phyloP scores from a whole-genome alignment of 2,113 vertebrate genomes.

The Lepisosteus oculatus region DNA sequence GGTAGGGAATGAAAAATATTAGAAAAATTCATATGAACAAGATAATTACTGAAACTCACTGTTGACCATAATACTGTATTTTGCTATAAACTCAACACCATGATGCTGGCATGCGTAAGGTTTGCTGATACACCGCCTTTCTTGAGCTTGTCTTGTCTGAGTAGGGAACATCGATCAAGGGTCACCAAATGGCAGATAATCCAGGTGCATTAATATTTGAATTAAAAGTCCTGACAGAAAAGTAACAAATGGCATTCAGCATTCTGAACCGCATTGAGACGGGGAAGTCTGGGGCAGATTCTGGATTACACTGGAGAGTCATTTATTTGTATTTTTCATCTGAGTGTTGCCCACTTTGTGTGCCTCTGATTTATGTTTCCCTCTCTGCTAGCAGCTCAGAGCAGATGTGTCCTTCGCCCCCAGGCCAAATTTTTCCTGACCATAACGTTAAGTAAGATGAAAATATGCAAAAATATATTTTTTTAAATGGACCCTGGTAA shows the following conservation, averaged over 20 bases:
- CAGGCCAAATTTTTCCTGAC: constrained; percentile 37
- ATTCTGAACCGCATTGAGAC: neutral
- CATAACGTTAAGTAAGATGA: neutral
- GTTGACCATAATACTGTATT: no score
- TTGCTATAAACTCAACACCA: no score
- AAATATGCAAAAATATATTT: neutral
- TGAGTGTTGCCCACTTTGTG: constrained; percentile 20
- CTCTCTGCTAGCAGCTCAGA: constrained; percentile 50
- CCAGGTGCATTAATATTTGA: neutral
- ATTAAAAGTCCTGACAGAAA: neutral
- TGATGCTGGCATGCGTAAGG: no score
- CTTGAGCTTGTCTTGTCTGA: neutral
- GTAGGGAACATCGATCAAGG: neutral
- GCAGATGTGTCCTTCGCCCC: constrained; percentile 60
- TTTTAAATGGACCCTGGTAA: neutral
- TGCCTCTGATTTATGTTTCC: constrained; percentile 54
- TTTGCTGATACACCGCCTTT: no score
- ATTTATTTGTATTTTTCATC: constrained; percentile 13
- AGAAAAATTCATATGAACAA: no score
- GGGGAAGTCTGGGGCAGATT: neutral
- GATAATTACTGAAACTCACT: no score
- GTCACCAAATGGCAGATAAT: neutral
- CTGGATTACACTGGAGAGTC: constrained; percentile 2
- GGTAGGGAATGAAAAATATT: no score
- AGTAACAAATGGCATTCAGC: neutral